Conservation (phyloP, 2,888 invertebrate species). For the Ophioninae sp. region DNA sequence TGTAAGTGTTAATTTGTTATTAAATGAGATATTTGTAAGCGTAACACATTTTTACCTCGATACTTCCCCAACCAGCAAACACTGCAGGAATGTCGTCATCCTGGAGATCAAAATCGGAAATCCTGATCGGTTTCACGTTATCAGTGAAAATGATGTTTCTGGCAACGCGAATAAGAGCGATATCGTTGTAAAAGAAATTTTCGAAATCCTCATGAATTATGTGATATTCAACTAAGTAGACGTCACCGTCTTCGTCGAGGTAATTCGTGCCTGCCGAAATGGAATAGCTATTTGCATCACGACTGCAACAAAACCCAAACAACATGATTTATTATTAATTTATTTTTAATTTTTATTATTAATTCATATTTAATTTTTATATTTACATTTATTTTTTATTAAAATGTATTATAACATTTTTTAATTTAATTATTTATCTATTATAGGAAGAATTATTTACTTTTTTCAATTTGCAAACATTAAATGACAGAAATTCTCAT, state of each 20-base stretch:
- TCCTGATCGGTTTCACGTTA: conserved; percentile 64
- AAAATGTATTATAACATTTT: too few relatives aligned
- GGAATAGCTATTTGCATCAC: not conserved
- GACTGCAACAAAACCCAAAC: conserved; percentile 24
- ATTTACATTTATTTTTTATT: too few relatives aligned
- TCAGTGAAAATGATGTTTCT: conserved; percentile 65
- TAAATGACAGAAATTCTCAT: not conserved
- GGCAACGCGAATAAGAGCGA: conserved; percentile 69
- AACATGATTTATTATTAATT: not conserved
- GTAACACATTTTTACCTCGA: conserved; percentile 57
- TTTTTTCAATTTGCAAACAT: not conserved
- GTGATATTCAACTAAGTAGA: conserved; percentile 33
- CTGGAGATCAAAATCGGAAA: conserved; percentile 62
- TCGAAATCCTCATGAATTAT: conserved; percentile 62
- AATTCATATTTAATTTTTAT: too few relatives aligned
- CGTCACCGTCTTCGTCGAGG: conserved; percentile 57
- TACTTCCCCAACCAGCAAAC: conserved; percentile 74
- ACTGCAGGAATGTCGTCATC: conserved; percentile 54
- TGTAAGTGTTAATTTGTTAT: too few relatives aligned
- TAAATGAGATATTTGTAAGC: not conserved
- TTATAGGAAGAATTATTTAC: not conserved
- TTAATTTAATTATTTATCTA: too few relatives aligned
- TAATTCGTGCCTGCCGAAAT: conserved; percentile 63
- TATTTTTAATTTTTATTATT: not conserved
- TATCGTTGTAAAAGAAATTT: conserved; percentile 63